Evolutionary conservation across 2,888 invertebrate species (phyloP).

Genomic region (Orthosia cruda): DNA sequence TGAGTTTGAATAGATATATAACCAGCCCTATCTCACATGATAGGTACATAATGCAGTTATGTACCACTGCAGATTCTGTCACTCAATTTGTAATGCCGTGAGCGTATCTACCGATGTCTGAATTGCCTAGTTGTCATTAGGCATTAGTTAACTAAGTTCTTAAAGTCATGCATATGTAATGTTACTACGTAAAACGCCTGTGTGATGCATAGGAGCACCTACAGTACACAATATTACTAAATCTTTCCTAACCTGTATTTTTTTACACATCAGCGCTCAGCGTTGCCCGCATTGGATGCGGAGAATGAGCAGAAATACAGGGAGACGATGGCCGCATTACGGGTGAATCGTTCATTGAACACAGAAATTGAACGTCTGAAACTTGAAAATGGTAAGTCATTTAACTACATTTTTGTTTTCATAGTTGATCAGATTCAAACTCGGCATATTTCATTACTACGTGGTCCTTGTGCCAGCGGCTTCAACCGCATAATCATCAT

Average conservation of each 20-base stretch:
- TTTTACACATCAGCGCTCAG: slow-evolving; percentile 73
- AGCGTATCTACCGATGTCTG: not conserved
- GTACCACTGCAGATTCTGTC: not conserved
- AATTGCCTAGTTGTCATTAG: not conserved
- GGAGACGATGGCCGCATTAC: slow-evolving; percentile 77
- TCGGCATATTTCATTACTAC: too few relatives aligned
- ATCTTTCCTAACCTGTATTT: not conserved
- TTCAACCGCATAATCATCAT: too few relatives aligned
- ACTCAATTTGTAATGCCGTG: not conserved
- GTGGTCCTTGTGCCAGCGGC: too few relatives aligned
- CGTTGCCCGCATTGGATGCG: slow-evolving; percentile 80
- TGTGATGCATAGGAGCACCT: too few relatives aligned
- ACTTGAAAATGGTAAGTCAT: slow-evolving; percentile 60
- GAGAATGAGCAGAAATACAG: slow-evolving; percentile 82
- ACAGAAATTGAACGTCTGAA: slow-evolving; percentile 67
- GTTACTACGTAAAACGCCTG: too few relatives aligned
- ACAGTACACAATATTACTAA: not conserved
- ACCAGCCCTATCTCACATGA: not conserved
- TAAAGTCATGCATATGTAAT: not conserved
- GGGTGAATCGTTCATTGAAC: slow-evolving; percentile 77
- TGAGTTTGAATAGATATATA: too few relatives aligned
- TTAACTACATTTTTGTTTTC: not conserved
- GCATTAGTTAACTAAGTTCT: not conserved
- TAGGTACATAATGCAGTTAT: not conserved
- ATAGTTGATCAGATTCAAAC: too few relatives aligned